A percentile compares a stretch with the other conserved stretches of the same genome.
Evolutionary conservation across 1,140 invertebrate genomes (phyloP).

Genomic region (Macrobrachium nipponense): DNA sequence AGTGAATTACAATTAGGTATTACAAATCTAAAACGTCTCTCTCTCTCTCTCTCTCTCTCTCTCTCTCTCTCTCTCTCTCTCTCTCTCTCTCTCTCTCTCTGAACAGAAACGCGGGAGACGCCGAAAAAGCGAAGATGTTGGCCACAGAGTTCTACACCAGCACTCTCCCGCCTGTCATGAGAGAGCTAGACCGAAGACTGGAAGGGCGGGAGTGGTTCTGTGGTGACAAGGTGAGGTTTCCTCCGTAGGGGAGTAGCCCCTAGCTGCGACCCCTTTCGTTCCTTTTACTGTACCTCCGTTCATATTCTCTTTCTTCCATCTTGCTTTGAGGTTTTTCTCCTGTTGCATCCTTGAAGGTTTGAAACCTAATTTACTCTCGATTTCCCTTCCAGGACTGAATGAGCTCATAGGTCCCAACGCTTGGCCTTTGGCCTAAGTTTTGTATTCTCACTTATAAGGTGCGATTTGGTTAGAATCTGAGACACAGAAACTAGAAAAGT

Average conservation of each 20-base stretch:
- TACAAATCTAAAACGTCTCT: no score
- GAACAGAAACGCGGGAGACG: slow-evolving; percentile 43
- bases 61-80: not conserved
- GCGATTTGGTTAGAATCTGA: no score
- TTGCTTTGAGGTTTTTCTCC: no score
- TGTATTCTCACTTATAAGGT: no score
- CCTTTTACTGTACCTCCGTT: slow-evolving; percentile 1
- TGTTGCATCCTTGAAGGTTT: no score
- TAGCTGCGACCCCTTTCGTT: not conserved
- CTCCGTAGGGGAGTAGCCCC: not conserved
- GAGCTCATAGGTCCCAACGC: no score
- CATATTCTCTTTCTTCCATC: not conserved
- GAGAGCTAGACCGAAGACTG: slow-evolving; percentile 59
- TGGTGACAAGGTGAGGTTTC: slow-evolving; percentile 51
- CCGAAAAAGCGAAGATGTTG: slow-evolving; percentile 54
- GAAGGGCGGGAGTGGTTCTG: slow-evolving; percentile 56
- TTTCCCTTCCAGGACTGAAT: no score
- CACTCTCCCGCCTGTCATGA: slow-evolving; percentile 56
- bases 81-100: not conserved
- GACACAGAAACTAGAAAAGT: no score
- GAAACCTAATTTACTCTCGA: no score
- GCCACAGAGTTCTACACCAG: slow-evolving; percentile 60
- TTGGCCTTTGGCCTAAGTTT: no score
- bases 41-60: not conserved
- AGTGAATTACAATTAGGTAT: no score